Conservation (phyloP, 2,113 vertebrate genomes). For the Climacteris rufus region DNA sequence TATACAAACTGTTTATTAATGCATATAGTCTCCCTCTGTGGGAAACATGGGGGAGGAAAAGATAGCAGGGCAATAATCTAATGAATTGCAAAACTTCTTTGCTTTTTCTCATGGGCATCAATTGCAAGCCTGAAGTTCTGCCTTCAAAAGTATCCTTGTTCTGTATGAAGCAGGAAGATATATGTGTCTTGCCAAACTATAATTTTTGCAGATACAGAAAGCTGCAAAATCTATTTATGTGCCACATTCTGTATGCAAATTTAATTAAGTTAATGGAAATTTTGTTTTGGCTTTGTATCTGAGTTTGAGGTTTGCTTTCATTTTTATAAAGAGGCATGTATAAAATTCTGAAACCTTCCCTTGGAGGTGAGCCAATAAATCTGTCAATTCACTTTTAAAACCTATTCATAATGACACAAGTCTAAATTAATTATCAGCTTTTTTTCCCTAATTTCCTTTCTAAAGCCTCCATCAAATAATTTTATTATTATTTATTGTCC, state of each 20-base stretch:
- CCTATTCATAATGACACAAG: background rate
- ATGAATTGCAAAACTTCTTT: constrained; percentile 44
- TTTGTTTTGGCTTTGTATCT: background rate
- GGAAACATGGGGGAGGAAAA: constrained; percentile 55
- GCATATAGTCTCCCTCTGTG: background rate
- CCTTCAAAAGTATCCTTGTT: background rate
- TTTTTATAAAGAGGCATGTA: background rate
- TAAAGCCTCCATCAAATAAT: background rate
- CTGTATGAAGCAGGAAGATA: background rate
- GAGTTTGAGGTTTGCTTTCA: background rate
- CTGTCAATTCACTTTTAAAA: background rate
- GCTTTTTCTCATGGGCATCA: background rate
- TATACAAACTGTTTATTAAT: background rate
- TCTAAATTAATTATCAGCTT: background rate
- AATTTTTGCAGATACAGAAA: background rate
- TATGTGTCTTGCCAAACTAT: background rate
- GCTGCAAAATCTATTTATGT: background rate
- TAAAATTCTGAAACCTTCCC: background rate
- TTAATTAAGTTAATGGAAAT: background rate
- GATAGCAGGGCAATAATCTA: constrained; percentile 17
- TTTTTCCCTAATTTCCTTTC: background rate
- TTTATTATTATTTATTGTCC: background rate
- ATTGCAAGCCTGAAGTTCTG: background rate
- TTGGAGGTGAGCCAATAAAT: background rate
- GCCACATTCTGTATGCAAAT: background rate